Evolutionary conservation across 2,888 invertebrate species (phyloP).

Genomic region (Nasonovia ribisnigri): DNA sequence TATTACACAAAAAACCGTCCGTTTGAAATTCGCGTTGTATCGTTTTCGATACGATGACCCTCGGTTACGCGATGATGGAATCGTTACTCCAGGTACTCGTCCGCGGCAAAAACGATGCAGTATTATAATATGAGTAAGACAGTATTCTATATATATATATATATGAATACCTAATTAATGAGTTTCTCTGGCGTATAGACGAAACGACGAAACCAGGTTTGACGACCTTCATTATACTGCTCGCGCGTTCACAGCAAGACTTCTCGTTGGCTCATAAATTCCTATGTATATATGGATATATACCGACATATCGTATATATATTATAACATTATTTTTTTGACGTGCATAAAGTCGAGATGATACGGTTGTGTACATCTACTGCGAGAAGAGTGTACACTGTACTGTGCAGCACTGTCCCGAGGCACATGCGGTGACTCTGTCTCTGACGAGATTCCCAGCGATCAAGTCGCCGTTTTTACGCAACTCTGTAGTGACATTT

Average conservation of each 20-base stretch:
- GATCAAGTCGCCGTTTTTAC: background rate
- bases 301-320: background rate
- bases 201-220: conserved; percentile 37
- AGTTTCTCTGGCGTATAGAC: conserved; percentile 12
- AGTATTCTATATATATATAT: background rate
- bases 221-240: conserved; percentile 41
- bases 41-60: background rate
- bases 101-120: background rate
- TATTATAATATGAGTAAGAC: background rate
- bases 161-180: conserved; percentile 29
- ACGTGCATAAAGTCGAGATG: background rate
- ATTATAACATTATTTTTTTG: background rate
- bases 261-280: conserved; percentile 10
- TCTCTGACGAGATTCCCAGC: background rate
- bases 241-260: conserved; percentile 34
- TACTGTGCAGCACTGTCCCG: background rate
- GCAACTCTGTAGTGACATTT: background rate
- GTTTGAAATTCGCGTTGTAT: background rate
- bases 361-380: background rate
- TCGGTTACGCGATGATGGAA: background rate
- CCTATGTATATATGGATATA: background rate
- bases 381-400: background rate
- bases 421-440: background rate
- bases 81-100: background rate
- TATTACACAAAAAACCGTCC: background rate